A percentile compares a stretch with the other conserved stretches of the same genome.
Conservation (phyloP, 2,888 invertebrate species). For the Coronaproctus castanopsis region DNA sequence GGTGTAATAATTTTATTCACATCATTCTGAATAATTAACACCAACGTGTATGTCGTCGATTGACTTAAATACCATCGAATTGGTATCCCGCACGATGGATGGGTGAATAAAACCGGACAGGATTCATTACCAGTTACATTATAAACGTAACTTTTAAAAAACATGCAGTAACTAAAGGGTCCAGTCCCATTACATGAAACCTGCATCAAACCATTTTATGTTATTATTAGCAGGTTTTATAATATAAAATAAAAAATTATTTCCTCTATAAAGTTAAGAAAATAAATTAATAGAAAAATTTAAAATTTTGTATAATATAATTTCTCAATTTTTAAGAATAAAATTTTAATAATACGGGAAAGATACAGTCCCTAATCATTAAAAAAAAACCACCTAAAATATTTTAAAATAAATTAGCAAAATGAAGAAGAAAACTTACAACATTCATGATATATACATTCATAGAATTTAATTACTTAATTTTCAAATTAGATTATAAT, state of each 20-base stretch:
- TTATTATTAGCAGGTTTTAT: neutral
- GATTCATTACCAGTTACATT: slow-evolving; percentile 45
- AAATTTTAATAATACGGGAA: too few relatives aligned
- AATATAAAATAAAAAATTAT: neutral
- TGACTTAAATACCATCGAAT: slow-evolving; percentile 47
- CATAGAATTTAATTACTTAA: too few relatives aligned
- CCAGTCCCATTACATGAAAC: slow-evolving; percentile 50
- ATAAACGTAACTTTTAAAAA: slow-evolving; percentile 36
- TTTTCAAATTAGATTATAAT: too few relatives aligned
- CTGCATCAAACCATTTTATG: too few relatives aligned
- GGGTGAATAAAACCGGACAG: slow-evolving; percentile 28
- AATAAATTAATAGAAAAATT: neutral
- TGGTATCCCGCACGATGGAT: slow-evolving; percentile 35
- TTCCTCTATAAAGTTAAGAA: neutral
- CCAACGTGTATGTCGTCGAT: slow-evolving; percentile 49
- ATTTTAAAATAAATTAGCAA: too few relatives aligned
- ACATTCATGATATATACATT: too few relatives aligned
- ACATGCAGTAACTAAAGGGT: slow-evolving; percentile 48
- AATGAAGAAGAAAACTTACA: too few relatives aligned
- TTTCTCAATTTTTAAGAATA: too few relatives aligned
- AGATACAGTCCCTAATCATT: too few relatives aligned
- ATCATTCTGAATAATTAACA: slow-evolving; percentile 58
- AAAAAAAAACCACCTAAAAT: too few relatives aligned
- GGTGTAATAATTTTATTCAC: slow-evolving; percentile 46
- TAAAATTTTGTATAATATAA: too few relatives aligned